Base-by-base conservation (phyloP, 2,797 vertebrate genomes). In the Anabas testudineus region DNA sequence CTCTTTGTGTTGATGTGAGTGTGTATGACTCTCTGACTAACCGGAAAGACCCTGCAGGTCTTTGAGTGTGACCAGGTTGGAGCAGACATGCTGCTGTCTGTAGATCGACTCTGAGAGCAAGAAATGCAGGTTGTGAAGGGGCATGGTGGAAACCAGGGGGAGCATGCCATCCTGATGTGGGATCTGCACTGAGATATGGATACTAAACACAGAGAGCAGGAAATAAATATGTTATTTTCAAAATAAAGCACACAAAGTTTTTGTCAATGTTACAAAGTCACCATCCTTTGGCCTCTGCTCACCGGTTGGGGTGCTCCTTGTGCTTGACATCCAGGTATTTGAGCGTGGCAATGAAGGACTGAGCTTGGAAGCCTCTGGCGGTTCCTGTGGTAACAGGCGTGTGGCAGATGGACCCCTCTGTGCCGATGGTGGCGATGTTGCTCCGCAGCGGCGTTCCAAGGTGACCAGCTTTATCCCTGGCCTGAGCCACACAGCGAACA, bases 91-190 rank as follows among this genome's bases (percentile, higher is more conserved):
- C 82, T 99, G 97, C 80, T 98, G 98, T 55, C 98, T 92, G 83
- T 99, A 99, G 90, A 99, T 96, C 39, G 98, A 99, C 92, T 99
- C 98, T 0, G 98, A 99, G 19, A 99, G 90, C 15, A 99, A 94
- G 87, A 99, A 99, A 69, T 99, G 97, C 71, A 99, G 91, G 83
- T 99, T 99, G 94, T 99, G 97, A 67, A 99, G 87, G 0, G 98
- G 98, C 94, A 98, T 95, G 24, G 97, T 99, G 80, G 98, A 99
- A 81, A 99, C 94, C 32, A 99, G 94, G 2, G 98, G 98, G 61
- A 99, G 94, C 98, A 99, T 99, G 1, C 98, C 97, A 0, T 99
- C 98, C 90, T 99, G 98, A 73, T 99, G 98, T 5, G 98, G 98
- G 76, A 99, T 99, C 94, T 99, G 98, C 83, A 99, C 97, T 0